Percentiles rank a stretch among this genome's conserved stretches.
Conservation (phyloP, 1,140 invertebrate species). For the Eupristina koningsbergeri region DNA sequence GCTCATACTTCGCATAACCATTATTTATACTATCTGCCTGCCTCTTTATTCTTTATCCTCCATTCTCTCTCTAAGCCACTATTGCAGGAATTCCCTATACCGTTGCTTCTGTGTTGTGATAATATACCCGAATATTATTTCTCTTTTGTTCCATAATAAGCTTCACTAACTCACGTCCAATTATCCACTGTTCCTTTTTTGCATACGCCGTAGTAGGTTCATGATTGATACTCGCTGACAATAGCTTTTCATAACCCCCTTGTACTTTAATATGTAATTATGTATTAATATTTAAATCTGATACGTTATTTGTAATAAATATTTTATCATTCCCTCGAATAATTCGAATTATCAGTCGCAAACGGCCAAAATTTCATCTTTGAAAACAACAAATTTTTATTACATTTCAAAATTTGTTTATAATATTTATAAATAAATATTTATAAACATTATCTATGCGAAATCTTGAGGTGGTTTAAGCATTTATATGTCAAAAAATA, state of each 20-base stretch:
- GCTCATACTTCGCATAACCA: slow-evolving; percentile 56
- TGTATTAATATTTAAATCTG: too few species aligned
- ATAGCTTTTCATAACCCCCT: neutral
- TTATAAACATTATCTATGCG: too few species aligned
- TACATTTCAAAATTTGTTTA: too few species aligned
- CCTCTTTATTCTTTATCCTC: slow-evolving; percentile 5
- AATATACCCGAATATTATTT: slow-evolving; percentile 22
- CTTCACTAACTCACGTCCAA: slow-evolving; percentile 4
- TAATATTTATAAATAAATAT: too few species aligned
- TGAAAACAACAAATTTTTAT: too few species aligned
- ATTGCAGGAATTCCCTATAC: neutral
- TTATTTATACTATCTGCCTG: slow-evolving; percentile 55
- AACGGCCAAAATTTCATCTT: too few species aligned
- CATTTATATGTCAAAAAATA: too few species aligned
- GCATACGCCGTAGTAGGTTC: neutral
- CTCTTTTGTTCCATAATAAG: slow-evolving; percentile 25
- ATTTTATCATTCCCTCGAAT: too few species aligned
- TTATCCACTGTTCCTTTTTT: neutral
- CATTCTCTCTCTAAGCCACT: slow-evolving; percentile 11
- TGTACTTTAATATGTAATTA: neutral
- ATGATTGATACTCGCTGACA: neutral
- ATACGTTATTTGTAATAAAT: too few species aligned
- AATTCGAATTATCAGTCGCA: too few species aligned
- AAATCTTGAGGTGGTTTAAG: too few species aligned
- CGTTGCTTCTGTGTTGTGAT: neutral